phyloP scores from a whole-genome alignment of 2,888 invertebrate genomes.

The Kuschelorhynchus macadamiae region DNA sequence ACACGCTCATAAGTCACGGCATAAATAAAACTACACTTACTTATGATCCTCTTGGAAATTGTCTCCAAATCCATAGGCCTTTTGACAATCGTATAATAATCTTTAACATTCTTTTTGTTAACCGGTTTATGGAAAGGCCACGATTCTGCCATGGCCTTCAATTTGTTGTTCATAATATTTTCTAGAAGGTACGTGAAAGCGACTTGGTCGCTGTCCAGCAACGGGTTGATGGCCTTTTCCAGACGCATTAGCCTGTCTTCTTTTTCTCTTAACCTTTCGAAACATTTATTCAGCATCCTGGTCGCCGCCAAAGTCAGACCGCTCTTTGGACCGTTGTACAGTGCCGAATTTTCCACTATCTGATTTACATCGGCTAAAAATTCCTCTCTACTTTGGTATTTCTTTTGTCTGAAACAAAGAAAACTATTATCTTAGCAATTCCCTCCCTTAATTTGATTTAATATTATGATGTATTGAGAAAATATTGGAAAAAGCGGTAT shows the following conservation, averaged over 20 bases:
- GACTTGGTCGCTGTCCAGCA: constrained; percentile 96
- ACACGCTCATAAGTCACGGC: no score
- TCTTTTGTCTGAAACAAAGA: constrained; percentile 74
- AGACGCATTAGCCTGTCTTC: constrained; percentile 95
- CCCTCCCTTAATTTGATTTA: not conserved
- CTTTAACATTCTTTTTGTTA: constrained; percentile 94
- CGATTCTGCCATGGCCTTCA: constrained; percentile 90
- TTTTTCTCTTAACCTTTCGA: constrained; percentile 89
- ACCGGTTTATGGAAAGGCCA: constrained; percentile 98
- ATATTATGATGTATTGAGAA: no score
- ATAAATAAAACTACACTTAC: constrained; percentile 68
- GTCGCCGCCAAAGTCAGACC: constrained; percentile 89
- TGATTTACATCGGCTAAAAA: constrained; percentile 96
- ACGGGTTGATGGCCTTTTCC: constrained; percentile 98
- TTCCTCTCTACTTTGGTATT: constrained; percentile 95
- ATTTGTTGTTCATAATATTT: constrained; percentile 87
- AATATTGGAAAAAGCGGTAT: no score
- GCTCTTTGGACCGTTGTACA: constrained; percentile 92
- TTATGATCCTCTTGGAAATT: constrained; percentile 88
- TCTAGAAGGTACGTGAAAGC: constrained; percentile 94
- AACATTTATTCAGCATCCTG: constrained; percentile 89
- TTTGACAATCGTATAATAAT: constrained; percentile 94
- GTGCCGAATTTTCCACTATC: constrained; percentile 94
- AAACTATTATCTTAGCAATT: no score
- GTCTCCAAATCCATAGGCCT: constrained; percentile 97